Evolutionary conservation across 2,797 vertebrate species (phyloP), one percentile per base, ranked within the genome.

Genomic region (Scarus forsteni): DNA sequence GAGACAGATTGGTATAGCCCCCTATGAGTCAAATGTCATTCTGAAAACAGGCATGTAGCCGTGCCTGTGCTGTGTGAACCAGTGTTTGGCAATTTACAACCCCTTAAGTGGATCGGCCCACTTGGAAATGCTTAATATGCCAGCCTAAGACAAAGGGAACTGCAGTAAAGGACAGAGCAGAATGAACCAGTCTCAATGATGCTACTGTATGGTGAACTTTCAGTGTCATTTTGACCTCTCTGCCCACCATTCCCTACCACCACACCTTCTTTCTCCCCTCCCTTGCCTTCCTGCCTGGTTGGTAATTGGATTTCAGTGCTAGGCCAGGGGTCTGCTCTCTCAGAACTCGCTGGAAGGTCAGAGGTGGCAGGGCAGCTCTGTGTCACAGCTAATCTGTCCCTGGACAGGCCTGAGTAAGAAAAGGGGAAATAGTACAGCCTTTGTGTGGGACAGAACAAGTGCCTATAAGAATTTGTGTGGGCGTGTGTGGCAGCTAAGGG

Each of bases 341-440:
- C 64, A 85, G 86, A 92, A 89, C 87, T 88, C 86, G 87, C 73
- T 82, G 76, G 77, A 85, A 89, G 90, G 91, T 91, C 84, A 87
- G 71, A 83, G 89, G 90, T 91, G 81, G 73, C 77, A 89, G 89
- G 87, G 80, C 88, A 85, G 81, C 74, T 83, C 75, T 39, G 77
- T 89, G 91, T 89, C 91, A 87, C 79, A 79, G 87, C 74, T 92
- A 91, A 93, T 92, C 87, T 90, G 90, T 93, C 89, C 88, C 89
- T 77, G 77, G 81, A 87, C 84, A 85, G 72, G 70, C 73, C 71
- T 5, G 54, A 70, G 74, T 76, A 73, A 85, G 81, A 73, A 70
- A 7, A 60, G 72, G 55, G 83, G 77, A 83, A 85, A 81, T 59
- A 35, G 59, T 38, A 45, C 8, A 34, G 65, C 8, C 39, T 69